These are phyloP conservation scores for Eubucco bourcierii DNA, from an alignment of 2,113 vertebrate genomes.

Conservation along the genomic window DNA sequence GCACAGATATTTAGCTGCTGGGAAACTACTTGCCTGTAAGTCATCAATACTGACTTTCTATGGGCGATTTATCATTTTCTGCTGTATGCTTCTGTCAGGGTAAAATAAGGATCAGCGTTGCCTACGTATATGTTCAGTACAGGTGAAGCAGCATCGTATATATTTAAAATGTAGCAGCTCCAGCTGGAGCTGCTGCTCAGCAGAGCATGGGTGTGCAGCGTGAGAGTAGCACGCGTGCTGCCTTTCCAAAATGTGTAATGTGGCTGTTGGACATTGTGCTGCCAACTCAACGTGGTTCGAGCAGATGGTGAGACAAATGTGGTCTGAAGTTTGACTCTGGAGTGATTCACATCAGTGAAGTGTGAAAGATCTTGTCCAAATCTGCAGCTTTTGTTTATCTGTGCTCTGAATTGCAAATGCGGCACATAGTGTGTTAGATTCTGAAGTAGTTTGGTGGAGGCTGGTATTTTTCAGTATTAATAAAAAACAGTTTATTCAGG, in stretches of 20 bases:
- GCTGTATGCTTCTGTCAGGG: neutral
- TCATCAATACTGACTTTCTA: neutral
- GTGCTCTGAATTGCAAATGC: neutral
- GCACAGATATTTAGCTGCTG: neutral
- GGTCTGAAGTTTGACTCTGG: constrained; percentile 46
- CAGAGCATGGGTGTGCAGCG: neutral
- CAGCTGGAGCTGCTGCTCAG: neutral
- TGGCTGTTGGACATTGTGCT: neutral
- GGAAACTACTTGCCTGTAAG: neutral
- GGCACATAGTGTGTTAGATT: neutral
- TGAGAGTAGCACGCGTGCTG: neutral
- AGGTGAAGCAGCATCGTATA: neutral
- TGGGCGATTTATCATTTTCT: neutral
- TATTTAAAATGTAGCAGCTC: accelerated
- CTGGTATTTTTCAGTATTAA: neutral
- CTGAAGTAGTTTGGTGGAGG: neutral
- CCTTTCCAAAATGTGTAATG: neutral
- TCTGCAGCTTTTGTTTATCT: constrained; percentile 43
- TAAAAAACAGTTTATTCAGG: neutral
- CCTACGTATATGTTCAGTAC: accelerated
- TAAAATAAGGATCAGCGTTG: neutral
- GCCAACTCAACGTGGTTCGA: neutral
- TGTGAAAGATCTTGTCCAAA: constrained; percentile 32
- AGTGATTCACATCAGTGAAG: constrained; percentile 23
- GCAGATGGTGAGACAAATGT: constrained; percentile 27